Conservation (phyloP, 1,140 invertebrate genomes). For the Drosophila navojoa region DNA sequence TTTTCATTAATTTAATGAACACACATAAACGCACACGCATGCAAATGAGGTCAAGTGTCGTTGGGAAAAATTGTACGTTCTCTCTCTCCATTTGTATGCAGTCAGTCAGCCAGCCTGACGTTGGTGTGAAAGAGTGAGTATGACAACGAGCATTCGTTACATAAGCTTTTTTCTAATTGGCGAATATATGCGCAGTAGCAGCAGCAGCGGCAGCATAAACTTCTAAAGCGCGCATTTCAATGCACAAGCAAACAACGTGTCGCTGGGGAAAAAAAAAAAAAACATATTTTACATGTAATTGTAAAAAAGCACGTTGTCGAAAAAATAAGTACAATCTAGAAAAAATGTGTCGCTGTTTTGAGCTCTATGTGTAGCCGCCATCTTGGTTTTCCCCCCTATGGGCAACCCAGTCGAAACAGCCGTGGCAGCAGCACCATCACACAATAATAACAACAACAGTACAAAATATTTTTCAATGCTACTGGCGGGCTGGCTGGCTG, state of each 20-base stretch:
- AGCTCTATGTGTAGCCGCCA: constrained; percentile 67
- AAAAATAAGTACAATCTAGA: constrained; percentile 26
- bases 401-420: constrained; percentile 35
- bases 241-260: constrained; percentile 25
- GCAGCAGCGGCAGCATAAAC: constrained; percentile 18
- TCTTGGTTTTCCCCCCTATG: constrained; percentile 71
- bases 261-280: not conserved
- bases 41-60: constrained; percentile 81
- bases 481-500: constrained; percentile 24
- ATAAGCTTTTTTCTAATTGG: constrained; percentile 74
- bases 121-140: constrained; percentile 38
- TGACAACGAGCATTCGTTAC: constrained; percentile 47
- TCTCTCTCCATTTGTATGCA: constrained; percentile 38
- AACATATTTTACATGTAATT: constrained; percentile 24
- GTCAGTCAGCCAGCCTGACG: not conserved
- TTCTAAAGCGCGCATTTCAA: constrained; percentile 29
- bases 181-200: constrained; percentile 23
- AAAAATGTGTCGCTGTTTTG: constrained; percentile 50
- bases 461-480: constrained; percentile 71
- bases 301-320: constrained; percentile 26
- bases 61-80: constrained; percentile 62
- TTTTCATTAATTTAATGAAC: constrained; percentile 69
- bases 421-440: constrained; percentile 31
- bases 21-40: constrained; percentile 52
- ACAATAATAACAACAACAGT: constrained; percentile 37